Base-by-base conservation (phyloP, 2,888 invertebrate genomes). In the Cheiracanthium punctorium region DNA sequence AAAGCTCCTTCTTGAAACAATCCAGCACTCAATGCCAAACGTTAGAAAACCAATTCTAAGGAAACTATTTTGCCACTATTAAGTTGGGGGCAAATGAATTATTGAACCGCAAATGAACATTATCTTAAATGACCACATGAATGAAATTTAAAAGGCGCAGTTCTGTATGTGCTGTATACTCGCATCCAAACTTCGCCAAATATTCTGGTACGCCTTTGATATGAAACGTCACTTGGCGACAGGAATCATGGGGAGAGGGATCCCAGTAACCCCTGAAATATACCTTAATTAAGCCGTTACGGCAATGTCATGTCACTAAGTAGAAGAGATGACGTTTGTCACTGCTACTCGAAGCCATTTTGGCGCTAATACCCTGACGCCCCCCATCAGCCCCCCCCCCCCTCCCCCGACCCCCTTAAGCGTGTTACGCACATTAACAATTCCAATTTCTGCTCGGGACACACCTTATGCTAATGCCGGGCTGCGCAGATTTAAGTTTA, bases 291-390 rank as follows among this genome's bases (percentile, higher is more conserved):
- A 86, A 80, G 85, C 80, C 80, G 75, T 86, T 75, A 86, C 85
- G 80, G 85, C 85, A 86, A 80, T 75, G 85, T 75, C 85, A 86
- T 86, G 85, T 86, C 85, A 86, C 80, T 86, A 86, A 86, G 80
- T 86, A 75, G 85, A 86, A 86, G 71, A 71, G 75, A 80, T 86
- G 80, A 75, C 85, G 85, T 86, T 86, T 86, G 85, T 86, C 85
- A 86, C 80, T 86, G 85, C 85, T 86, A 86, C 85, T 86, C 80
- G 80, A 80, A 80, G 75, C 85, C 74, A 74, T 86, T 86, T 80
- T 72, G 69, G 80, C 80, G 80, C 85, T 86, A 86, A 86, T 86
- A 80, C 85, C 71, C 82, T 71, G 33, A 64, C 82, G 75, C 70
- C 82, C 82, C 69, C 71, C 77, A 72, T 67, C 71, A 71, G 72